Conservation (phyloP, 2,113 vertebrate species). For the Damaliscus lunatus region DNA sequence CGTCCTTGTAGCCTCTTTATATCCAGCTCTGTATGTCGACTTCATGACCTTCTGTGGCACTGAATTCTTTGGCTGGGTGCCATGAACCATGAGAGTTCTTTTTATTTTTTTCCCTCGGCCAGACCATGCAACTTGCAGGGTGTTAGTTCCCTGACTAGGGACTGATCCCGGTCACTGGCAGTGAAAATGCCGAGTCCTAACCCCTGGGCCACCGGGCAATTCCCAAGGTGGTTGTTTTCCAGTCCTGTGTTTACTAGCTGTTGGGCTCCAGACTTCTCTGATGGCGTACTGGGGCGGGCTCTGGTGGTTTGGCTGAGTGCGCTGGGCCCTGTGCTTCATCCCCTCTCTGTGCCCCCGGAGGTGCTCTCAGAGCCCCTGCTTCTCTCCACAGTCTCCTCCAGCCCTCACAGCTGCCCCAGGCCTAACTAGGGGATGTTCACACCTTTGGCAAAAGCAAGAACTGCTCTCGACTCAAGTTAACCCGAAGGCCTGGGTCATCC, state of each 20-base stretch:
- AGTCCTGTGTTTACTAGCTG: neutral
- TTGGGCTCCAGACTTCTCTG: neutral
- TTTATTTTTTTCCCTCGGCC: neutral
- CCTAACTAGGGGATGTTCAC: neutral
- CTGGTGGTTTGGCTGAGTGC: fast-evolving
- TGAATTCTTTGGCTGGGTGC: neutral
- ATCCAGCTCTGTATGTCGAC: neutral
- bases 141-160: neutral
- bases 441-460: neutral
- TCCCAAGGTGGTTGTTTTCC: neutral
- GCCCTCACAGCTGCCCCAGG: neutral
- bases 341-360: fast-evolving
- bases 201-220: neutral
- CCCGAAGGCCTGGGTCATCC: fast-evolving
- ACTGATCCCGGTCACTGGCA: neutral
- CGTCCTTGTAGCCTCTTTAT: neutral
- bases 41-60: fast-evolving
- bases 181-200: neutral
- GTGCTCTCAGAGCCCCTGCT: fast-evolving
- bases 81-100: neutral
- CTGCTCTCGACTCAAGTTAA: fast-evolving
- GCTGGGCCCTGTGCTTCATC: fast-evolving
- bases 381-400: neutral
- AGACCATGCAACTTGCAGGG: neutral
- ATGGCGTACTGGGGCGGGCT: fast-evolving